A percentile compares a stretch with the other conserved stretches of the same genome.
Evolutionary conservation across 2,888 invertebrate genomes (phyloP).

Genomic region (Stenchaetothrips biformis): DNA sequence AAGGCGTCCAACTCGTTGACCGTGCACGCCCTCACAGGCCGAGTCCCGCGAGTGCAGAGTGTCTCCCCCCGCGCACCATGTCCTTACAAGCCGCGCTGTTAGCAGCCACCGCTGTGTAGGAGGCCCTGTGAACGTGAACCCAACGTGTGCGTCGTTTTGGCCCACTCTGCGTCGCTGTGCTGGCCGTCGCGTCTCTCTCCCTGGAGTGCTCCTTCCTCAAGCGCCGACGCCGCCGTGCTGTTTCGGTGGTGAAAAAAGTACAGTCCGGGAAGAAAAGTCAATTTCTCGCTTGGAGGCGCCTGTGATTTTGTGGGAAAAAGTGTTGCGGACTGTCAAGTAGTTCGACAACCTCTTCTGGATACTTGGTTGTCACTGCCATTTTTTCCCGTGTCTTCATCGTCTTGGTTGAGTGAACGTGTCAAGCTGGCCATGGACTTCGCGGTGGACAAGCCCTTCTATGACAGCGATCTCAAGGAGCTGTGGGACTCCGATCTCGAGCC

Average conservation of each 20-base stretch:
- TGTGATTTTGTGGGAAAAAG: constrained; percentile 25
- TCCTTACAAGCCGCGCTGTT: neutral
- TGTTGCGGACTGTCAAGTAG: neutral
- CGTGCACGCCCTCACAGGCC: neutral
- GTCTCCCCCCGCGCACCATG: neutral
- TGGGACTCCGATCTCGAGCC: constrained; percentile 12
- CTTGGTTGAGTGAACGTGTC: constrained; percentile 7
- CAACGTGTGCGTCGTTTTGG: neutral
- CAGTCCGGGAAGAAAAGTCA: constrained; percentile 14
- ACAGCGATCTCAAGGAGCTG: neutral
- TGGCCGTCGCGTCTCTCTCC: neutral
- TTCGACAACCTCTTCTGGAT: neutral
- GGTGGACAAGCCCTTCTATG: neutral
- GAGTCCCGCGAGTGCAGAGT: neutral
- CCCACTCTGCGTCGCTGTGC: neutral
- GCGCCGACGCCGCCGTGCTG: neutral
- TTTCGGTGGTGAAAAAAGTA: neutral
- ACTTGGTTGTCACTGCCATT: neutral
- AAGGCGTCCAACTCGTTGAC: neutral
- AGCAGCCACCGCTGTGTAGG: neutral
- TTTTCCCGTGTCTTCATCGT: constrained; percentile 1
- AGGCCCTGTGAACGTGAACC: neutral
- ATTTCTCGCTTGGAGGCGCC: constrained; percentile 17
- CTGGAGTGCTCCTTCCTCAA: neutral
- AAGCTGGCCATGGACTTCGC: constrained; percentile 8